phyloP scores from a whole-genome alignment of 2,888 invertebrate genomes.

The Toxonevra muliebris region DNA sequence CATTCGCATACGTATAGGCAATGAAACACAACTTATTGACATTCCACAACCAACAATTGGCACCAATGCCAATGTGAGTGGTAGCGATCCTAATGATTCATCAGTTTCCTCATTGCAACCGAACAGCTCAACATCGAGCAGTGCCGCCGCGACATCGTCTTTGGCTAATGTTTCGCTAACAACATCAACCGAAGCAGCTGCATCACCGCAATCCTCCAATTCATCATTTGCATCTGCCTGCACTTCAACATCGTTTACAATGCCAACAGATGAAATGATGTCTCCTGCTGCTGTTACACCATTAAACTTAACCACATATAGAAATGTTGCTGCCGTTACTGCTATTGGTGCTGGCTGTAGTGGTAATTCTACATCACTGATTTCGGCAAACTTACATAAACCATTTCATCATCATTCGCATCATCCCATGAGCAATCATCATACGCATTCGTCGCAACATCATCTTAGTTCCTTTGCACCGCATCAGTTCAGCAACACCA shows the following conservation, averaged over 20 bases:
- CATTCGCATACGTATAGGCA: constrained; percentile 85
- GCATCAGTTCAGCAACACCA: not conserved
- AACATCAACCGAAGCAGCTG: constrained; percentile 42
- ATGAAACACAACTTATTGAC: constrained; percentile 89
- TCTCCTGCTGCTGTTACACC: constrained; percentile 27
- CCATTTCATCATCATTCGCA: constrained; percentile 10
- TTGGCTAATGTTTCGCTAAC: constrained; percentile 41
- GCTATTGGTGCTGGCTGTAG: constrained; percentile 23
- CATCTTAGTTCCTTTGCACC: constrained; percentile 17
- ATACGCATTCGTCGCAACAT: not conserved
- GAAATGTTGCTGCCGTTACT: constrained; percentile 10
- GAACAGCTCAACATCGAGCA: constrained; percentile 28
- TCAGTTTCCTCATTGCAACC: constrained; percentile 32
- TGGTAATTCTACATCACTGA: constrained; percentile 28
- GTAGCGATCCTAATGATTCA: constrained; percentile 47
- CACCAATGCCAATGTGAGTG: constrained; percentile 30
- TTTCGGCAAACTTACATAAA: constrained; percentile 11
- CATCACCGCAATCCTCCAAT: constrained; percentile 41
- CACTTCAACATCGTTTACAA: constrained; percentile 45
- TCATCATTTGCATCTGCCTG: constrained; percentile 54
- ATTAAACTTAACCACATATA: constrained; percentile 28
- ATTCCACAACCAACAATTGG: constrained; percentile 69
- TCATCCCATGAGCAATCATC: constrained; percentile 11
- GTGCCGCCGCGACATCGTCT: constrained; percentile 31
- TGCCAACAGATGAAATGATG: constrained; percentile 28